phyloP scores from a whole-genome alignment of 2,113 vertebrate species.

The Oreochromis tanganicae region DNA sequence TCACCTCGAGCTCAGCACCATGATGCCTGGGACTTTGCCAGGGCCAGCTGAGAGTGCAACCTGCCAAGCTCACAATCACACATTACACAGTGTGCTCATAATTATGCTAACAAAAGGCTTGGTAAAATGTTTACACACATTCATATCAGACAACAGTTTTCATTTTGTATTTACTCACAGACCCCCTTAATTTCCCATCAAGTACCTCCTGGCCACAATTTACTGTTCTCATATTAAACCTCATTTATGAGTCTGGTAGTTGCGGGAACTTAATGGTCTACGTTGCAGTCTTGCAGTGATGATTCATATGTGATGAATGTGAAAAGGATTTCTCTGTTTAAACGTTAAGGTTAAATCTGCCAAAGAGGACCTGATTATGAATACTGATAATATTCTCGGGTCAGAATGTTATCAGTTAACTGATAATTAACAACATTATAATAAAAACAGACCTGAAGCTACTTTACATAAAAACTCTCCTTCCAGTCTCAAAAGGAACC shows the following conservation, averaged over 20 bases:
- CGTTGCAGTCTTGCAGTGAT: not conserved
- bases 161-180: not conserved
- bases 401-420: not conserved
- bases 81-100: conserved; percentile 5
- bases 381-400: not conserved
- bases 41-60: conserved; percentile 12
- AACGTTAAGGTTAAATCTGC: not conserved
- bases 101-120: not conserved
- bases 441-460: not conserved
- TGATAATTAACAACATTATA: not conserved
- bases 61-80: conserved; percentile 10
- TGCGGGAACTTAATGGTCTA: not conserved
- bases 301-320: not conserved
- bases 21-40: conserved; percentile 6
- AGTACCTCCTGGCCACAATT: not conserved
- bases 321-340: not conserved
- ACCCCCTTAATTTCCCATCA: not conserved
- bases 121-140: not conserved
- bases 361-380: not conserved
- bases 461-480: not conserved
- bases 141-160: not conserved
- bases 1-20: not conserved
- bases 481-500: not conserved
- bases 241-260: not conserved
- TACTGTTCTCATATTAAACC: not conserved